phyloP scores from a whole-genome alignment of 2,888 invertebrate genomes.

The Lasioglossum morio region DNA sequence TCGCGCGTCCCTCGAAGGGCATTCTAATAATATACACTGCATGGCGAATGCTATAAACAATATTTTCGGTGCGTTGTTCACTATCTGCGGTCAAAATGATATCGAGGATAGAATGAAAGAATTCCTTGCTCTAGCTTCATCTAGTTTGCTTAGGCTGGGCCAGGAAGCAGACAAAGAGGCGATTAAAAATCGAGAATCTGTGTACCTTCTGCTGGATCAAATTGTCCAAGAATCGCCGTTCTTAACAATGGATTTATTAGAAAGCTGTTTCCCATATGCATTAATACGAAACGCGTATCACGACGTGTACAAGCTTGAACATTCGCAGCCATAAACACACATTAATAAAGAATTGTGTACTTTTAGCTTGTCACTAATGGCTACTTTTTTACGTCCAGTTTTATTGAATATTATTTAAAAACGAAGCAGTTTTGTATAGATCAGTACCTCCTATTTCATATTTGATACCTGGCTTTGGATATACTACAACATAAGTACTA shows the following conservation, averaged over 20 bases:
- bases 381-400: conserved; percentile 66
- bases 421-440: conserved; percentile 64
- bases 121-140: conserved; percentile 96
- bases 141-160: conserved; percentile 96
- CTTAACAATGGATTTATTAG: conserved; percentile 98
- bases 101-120: conserved; percentile 99
- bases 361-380: conserved; percentile 67
- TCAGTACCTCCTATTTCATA: conserved; percentile 45
- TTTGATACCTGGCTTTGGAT: conserved; percentile 62
- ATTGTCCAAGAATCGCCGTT: conserved; percentile 99
- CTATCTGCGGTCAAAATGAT: conserved; percentile 97
- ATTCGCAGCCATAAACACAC: conserved; percentile 85
- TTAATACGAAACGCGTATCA: conserved; percentile 99
- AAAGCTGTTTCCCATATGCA: conserved; percentile 99
- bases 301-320: conserved; percentile 96
- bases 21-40: conserved; percentile 99
- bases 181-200: conserved; percentile 97
- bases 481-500: conserved; percentile 44
- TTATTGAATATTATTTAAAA: conserved; percentile 39
- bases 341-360: conserved; percentile 28
- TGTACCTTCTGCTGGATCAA: conserved; percentile 97
- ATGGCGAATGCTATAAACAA: conserved; percentile 98
- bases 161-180: conserved; percentile 98
- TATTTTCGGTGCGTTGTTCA: conserved; percentile 98
- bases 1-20: conserved; percentile 94